Percentiles rank a stretch among this genome's conserved stretches.
These are phyloP conservation scores for Petroica traversi DNA, from an alignment of 2,113 vertebrate genomes.

Conservation along the genomic window DNA sequence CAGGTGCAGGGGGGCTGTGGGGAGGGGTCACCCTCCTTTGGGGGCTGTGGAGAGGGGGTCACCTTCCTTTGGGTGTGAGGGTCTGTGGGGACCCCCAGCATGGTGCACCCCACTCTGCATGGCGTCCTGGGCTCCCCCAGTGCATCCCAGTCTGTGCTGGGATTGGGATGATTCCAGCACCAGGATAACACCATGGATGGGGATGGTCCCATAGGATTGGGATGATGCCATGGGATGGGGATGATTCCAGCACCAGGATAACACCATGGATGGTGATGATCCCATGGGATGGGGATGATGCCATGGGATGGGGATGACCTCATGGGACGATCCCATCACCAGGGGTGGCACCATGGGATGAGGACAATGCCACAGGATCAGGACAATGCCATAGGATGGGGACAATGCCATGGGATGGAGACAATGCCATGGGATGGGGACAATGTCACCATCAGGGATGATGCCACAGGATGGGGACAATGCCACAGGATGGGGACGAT, in stretches of 20 bases:
- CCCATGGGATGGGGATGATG: background rate
- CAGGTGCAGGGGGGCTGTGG: fast-evolving
- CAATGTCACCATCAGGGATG: background rate
- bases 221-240: background rate
- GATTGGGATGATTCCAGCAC: background rate
- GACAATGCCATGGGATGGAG: too few relatives aligned
- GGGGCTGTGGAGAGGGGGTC: background rate
- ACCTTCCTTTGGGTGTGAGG: background rate
- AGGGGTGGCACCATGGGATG: background rate
- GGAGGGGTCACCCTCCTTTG: background rate
- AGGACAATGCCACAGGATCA: too few relatives aligned
- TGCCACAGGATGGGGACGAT: background rate
- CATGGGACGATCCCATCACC: background rate
- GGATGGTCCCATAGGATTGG: background rate
- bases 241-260: too few relatives aligned
- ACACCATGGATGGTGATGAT: background rate
- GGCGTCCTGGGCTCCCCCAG: background rate
- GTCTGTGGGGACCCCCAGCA: background rate
- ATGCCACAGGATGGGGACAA: background rate
- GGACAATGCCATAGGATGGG: background rate
- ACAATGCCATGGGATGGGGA: background rate
- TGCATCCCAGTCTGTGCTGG: background rate
- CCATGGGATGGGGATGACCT: background rate
- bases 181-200: too few relatives aligned
- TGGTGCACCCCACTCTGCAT: background rate